Evolutionary conservation across 2,797 vertebrate genomes (phyloP).

Genomic region (Ctenopoma kingsleyae): DNA sequence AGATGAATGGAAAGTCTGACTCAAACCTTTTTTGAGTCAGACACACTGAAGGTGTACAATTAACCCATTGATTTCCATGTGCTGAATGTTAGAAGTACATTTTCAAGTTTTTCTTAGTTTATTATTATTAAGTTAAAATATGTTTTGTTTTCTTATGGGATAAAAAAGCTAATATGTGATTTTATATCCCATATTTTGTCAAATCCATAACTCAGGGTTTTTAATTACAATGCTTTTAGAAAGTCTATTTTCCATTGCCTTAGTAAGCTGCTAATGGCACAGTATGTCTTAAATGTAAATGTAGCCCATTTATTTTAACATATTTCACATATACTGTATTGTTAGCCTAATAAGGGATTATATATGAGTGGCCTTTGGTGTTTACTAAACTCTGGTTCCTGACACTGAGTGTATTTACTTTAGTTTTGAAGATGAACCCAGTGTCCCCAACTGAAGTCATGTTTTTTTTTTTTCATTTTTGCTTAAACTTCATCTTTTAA

Average conservation of each 20-base stretch:
- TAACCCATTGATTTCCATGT: conserved; percentile 81
- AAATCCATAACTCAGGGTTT: not conserved
- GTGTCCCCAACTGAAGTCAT: conserved; percentile 32
- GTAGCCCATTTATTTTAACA: not conserved
- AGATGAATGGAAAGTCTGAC: conserved; percentile 64
- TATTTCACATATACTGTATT: conserved; percentile 5
- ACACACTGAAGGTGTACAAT: conserved; percentile 63
- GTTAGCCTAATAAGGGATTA: conserved; percentile 8
- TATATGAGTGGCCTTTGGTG: conserved; percentile 49
- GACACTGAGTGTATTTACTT: conserved; percentile 58
- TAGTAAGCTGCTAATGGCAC: not conserved
- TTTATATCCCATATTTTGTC: no score
- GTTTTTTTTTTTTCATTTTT: not conserved
- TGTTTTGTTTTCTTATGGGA: not conserved
- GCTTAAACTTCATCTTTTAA: conserved; percentile 2
- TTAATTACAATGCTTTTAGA: not conserved
- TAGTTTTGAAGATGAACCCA: conserved; percentile 69
- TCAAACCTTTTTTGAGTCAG: conserved; percentile 49
- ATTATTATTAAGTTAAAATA: no score
- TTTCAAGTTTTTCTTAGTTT: not conserved
- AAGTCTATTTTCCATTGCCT: not conserved
- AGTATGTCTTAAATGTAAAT: not conserved
- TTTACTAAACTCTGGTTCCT: conserved; percentile 58
- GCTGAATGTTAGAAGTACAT: not conserved
- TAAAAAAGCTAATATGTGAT: no score